Percentiles rank a stretch among this genome's conserved stretches.
Evolutionary conservation across 2,797 vertebrate genomes (phyloP).

Genomic region (Streptopelia turtur): DNA sequence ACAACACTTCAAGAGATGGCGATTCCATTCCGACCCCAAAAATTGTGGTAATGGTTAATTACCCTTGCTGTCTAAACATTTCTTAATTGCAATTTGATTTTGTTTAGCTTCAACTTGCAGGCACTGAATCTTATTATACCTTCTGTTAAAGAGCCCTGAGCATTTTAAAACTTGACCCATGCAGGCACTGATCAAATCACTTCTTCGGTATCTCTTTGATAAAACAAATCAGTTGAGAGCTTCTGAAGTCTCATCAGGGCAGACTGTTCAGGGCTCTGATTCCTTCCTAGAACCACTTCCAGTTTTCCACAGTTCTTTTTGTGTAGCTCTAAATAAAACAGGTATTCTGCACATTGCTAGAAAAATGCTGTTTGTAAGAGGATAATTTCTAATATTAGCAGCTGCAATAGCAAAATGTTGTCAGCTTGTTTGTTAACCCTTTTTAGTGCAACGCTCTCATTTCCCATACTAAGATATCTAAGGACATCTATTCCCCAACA

Average conservation of each 20-base stretch:
- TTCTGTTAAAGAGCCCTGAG: conserved; percentile 48
- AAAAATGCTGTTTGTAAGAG: neutral
- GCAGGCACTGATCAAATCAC: conserved; percentile 54
- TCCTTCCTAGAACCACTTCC: neutral
- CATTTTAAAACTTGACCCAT: conserved; percentile 42
- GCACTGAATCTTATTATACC: conserved; percentile 24
- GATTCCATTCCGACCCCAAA: neutral
- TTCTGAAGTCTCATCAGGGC: conserved; percentile 24
- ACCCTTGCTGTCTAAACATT: conserved; percentile 32
- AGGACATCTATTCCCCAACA: too few species aligned
- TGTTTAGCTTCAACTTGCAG: neutral
- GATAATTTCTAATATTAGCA: neutral
- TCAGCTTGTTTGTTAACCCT: neutral
- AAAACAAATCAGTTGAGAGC: conserved; percentile 31
- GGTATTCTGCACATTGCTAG: neutral
- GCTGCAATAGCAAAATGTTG: neutral
- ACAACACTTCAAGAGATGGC: neutral
- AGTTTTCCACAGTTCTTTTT: neutral
- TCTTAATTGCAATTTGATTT: conserved; percentile 54
- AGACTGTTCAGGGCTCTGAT: neutral
- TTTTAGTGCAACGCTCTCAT: neutral
- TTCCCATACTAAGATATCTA: neutral
- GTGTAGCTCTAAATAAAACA: conserved; percentile 11
- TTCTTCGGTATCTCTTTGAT: conserved; percentile 49
- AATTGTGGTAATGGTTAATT: conserved; percentile 30